Evolutionary conservation across 2,888 invertebrate genomes (phyloP).

Genomic region (Apodemia zela): DNA sequence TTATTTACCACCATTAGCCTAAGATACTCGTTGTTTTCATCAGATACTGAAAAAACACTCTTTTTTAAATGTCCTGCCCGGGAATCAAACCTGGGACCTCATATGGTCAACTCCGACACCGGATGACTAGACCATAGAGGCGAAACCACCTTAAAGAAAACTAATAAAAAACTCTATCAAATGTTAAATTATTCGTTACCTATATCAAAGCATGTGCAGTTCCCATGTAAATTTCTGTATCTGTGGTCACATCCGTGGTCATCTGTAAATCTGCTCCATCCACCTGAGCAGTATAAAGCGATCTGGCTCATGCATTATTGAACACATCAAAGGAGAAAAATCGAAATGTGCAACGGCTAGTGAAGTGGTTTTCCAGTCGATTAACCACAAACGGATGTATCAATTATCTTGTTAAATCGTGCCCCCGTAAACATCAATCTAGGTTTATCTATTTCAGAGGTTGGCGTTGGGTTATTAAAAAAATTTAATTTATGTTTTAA

Average conservation of each 20-base stretch:
- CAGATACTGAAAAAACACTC: too few species aligned
- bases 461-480: conserved; percentile 10
- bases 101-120: too few species aligned
- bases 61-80: too few species aligned
- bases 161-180: too few species aligned
- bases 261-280: conserved; percentile 35
- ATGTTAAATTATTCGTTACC: neutral
- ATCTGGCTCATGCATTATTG: conserved; percentile 72
- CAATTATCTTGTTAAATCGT: conserved; percentile 53
- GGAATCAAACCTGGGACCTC: too few species aligned
- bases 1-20: too few species aligned
- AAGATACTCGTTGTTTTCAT: too few species aligned
- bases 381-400: conserved; percentile 64
- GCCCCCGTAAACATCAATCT: conserved; percentile 18
- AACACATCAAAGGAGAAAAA: conserved; percentile 81
- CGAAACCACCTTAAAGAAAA: too few species aligned
- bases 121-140: too few species aligned
- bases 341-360: conserved; percentile 73
- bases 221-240: conserved; percentile 17
- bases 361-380: conserved; percentile 74
- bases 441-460: conserved; percentile 1
- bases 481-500: too few species aligned
- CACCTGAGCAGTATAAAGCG: conserved; percentile 39
- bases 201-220: neutral
- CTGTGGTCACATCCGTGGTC: conserved; percentile 29